Conservation (phyloP, 1,140 invertebrate species). For the Zaprionus tsacasi region DNA sequence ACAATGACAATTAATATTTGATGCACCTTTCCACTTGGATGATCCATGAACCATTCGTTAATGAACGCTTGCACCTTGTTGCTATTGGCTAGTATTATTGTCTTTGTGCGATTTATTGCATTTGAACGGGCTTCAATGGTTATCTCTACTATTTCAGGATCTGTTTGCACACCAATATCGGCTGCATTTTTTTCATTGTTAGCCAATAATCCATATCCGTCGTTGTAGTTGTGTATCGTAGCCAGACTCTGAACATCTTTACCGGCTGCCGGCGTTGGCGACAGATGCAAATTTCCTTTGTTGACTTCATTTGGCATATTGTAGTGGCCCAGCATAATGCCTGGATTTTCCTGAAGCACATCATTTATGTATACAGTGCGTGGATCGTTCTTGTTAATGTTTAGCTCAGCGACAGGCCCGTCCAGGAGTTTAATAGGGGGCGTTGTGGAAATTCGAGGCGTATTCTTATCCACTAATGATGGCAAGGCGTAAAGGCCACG, state of each 20-base stretch:
- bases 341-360: slow-evolving; percentile 84
- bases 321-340: slow-evolving; percentile 90
- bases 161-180: slow-evolving; percentile 78
- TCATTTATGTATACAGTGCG: slow-evolving; percentile 75
- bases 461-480: slow-evolving; percentile 94
- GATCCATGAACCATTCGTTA: slow-evolving; percentile 82
- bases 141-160: slow-evolving; percentile 69
- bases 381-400: slow-evolving; percentile 71
- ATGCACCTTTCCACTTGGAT: slow-evolving; percentile 85
- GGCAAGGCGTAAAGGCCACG: slow-evolving; percentile 95
- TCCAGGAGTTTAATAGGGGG: slow-evolving; percentile 88
- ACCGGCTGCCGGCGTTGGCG: slow-evolving; percentile 55
- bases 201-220: slow-evolving; percentile 69
- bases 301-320: slow-evolving; percentile 88
- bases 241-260: slow-evolving; percentile 73
- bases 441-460: slow-evolving; percentile 88
- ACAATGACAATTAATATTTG: slow-evolving; percentile 88
- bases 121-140: slow-evolving; percentile 59
- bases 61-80: slow-evolving; percentile 77
- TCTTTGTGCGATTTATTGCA: slow-evolving; percentile 68
- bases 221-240: slow-evolving; percentile 76
- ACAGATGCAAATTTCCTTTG: slow-evolving; percentile 66
- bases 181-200: slow-evolving; percentile 71
- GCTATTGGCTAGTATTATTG: slow-evolving; percentile 84
- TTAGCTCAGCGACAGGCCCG: slow-evolving; percentile 85